phyloP scores from a whole-genome alignment of 2,888 invertebrate species.

The Thecophora atra region DNA sequence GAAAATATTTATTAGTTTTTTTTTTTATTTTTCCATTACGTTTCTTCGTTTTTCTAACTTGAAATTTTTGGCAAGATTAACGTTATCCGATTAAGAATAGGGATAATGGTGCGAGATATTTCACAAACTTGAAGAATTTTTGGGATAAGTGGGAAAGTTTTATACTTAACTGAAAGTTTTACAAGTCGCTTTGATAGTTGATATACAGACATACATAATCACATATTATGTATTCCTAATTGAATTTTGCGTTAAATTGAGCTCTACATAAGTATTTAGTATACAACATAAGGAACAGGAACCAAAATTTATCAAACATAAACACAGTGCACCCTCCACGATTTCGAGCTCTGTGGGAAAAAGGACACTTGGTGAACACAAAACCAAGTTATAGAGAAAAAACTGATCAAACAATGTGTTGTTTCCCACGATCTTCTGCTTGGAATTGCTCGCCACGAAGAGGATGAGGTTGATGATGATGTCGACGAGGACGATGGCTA shows the following conservation, averaged over 20 bases:
- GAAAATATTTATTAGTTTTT: background rate
- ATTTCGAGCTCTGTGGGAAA: conserved; percentile 1
- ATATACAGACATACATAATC: too few relatives aligned
- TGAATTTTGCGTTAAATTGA: too few relatives aligned
- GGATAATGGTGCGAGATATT: too few relatives aligned
- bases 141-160: too few relatives aligned
- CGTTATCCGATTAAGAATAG: too few relatives aligned
- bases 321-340: background rate
- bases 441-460: background rate
- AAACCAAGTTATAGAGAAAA: background rate
- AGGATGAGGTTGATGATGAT: background rate
- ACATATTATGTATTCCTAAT: too few relatives aligned
- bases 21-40: background rate
- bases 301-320: background rate
- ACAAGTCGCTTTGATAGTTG: too few relatives aligned
- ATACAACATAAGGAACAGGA: background rate
- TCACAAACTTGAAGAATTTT: too few relatives aligned
- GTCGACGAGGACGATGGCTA: background rate
- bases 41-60: too few relatives aligned
- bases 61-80: too few relatives aligned
- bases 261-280: background rate
- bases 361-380: conserved; percentile 1
- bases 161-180: too few relatives aligned
- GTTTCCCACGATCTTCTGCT: conserved; percentile 10
- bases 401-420: background rate